A percentile compares a stretch with the other conserved stretches of the same genome.
These are phyloP conservation scores for Xestia sexstrigata DNA, from an alignment of 2,888 invertebrate genomes.

Conservation along the genomic window DNA sequence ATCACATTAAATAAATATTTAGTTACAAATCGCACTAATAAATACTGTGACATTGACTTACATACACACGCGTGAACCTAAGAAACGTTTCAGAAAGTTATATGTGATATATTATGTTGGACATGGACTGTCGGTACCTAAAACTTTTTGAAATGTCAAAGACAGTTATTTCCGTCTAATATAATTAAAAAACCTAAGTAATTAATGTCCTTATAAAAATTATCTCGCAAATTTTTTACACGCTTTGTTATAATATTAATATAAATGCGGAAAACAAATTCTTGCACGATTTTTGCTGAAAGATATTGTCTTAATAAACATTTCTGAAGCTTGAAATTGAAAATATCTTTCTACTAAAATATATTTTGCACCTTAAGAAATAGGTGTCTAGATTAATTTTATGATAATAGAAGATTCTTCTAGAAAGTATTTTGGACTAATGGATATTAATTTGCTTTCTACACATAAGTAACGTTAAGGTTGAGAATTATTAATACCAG, in stretches of 20 bases:
- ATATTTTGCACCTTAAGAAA: background rate
- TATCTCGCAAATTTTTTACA: background rate
- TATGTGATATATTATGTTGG: background rate
- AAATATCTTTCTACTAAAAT: conserved; percentile 4
- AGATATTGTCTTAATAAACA: conserved; percentile 25
- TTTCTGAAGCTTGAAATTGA: conserved; percentile 20
- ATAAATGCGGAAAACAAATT: conserved; percentile 44
- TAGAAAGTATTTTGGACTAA: conserved; percentile 8
- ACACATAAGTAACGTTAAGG: background rate
- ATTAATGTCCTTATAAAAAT: background rate
- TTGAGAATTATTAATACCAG: conserved; percentile 1
- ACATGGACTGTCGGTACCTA: background rate
- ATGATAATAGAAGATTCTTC: background rate
- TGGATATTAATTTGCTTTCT: conserved; percentile 7
- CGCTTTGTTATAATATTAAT: conserved; percentile 9
- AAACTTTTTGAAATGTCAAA: background rate
- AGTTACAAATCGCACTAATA: no score
- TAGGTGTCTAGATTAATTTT: conserved; percentile 7
- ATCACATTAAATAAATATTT: no score
- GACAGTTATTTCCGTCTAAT: background rate
- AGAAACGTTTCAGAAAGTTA: background rate
- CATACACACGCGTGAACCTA: background rate
- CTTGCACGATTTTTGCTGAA: conserved; percentile 35
- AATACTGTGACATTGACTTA: no score
- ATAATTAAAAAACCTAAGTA: background rate